Percentiles rank a stretch among this genome's conserved stretches.
phyloP scores from a whole-genome alignment of 2,797 vertebrate species.

The Ara ararauna region DNA sequence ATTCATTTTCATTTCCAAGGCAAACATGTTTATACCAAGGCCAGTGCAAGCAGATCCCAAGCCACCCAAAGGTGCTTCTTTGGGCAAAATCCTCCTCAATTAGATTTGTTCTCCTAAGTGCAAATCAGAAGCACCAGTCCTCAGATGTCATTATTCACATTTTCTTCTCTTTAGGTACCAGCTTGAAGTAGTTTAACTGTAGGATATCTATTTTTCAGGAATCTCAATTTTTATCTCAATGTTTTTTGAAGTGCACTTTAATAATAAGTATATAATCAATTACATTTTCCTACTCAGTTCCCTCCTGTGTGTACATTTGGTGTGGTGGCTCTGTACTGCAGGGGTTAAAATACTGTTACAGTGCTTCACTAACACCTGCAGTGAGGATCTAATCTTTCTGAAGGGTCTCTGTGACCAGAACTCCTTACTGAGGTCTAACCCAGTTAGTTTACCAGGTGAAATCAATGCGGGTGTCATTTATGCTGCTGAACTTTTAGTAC shows the following conservation, averaged over 20 bases:
- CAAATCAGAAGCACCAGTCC: not conserved
- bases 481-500: not conserved
- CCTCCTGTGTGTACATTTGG: not conserved
- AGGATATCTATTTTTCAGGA: conserved; percentile 2
- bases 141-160: not conserved
- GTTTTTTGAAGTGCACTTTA: conserved; percentile 1
- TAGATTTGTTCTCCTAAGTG: not conserved
- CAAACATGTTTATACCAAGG: not conserved
- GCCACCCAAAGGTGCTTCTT: not conserved
- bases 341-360: not conserved
- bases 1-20: not conserved
- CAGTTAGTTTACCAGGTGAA: not conserved
- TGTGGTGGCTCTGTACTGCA: not conserved
- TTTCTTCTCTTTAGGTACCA: not conserved
- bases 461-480: not conserved
- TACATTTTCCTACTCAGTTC: not conserved
- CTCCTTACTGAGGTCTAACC: not conserved
- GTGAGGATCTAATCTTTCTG: not conserved
- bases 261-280: not conserved
- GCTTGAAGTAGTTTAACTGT: not conserved
- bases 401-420: not conserved
- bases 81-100: not conserved
- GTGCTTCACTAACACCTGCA: not conserved
- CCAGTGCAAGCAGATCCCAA: not conserved
- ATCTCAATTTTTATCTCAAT: not conserved